Base-by-base conservation (phyloP, 2,888 invertebrate genomes). In the Junonia oenone region DNA sequence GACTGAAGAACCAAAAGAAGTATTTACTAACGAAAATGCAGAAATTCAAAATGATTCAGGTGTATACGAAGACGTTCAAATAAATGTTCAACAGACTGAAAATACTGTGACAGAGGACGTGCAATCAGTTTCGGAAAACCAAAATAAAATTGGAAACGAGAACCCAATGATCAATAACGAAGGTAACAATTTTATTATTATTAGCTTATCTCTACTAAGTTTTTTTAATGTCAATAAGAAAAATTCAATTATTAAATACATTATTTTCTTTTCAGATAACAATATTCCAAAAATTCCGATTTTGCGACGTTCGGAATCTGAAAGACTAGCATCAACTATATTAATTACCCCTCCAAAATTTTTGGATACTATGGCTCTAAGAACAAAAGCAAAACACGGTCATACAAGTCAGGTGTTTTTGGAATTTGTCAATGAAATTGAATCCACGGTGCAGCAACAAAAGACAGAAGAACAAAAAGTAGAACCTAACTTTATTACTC, bases 361-460 rank as follows among this genome's bases (percentile, higher is more conserved):
- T 77, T 91, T 94, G 74, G 97, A 97, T 78, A 96, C 96, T 22
- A 97, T 96, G 95, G 94, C 96, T 19, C 87, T 97, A 67, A 92
- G 96, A 65, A 91, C 93, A 51, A 93, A 92, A 77, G 86, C 84
- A 63, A 87, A 88, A 69, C 92, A 93, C 73, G 90, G 91, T 37
- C 92, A 93, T 75, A 91, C 92, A 17, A 91, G 93, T 73, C 92
- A 92, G 78, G 91, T 93, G 60, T 94, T 94, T 77, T 80, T 91
- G 17, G 87, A 91, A 77, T 65, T 91, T 48, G 73, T 77, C 0
- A 70, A 67, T 67, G 89, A 87, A 73, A 67, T 68, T 43, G 80
- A 82, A 66, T 62, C 71, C 66, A 50, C 33, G 2, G 45, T 15
- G 3, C 63, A 65, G 45, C 45, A 51, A 33, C 53, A 59, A 46